Evolutionary conservation across 2,113 vertebrate species (phyloP).

Genomic region (Lampris incognitus): DNA sequence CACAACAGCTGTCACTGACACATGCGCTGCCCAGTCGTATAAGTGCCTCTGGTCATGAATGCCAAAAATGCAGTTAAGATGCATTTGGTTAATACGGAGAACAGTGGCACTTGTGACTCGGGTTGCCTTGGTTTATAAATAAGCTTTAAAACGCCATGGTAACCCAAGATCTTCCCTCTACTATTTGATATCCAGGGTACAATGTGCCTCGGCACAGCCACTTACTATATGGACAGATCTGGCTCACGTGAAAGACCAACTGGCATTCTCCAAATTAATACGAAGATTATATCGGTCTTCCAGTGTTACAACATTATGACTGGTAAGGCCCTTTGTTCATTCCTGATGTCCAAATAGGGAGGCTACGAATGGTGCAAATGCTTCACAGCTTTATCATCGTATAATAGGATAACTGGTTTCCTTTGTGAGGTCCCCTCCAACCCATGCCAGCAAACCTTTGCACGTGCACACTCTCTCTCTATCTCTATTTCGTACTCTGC

Average conservation of each 20-base stretch:
- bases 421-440: neutral
- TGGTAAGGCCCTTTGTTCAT: constrained; percentile 14
- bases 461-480: neutral
- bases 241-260: neutral
- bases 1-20: constrained; percentile 87
- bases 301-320: constrained; percentile 4
- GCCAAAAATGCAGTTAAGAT: constrained; percentile 75
- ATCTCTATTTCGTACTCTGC: neutral
- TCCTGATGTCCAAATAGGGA: constrained; percentile 1
- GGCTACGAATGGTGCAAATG: neutral
- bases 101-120: constrained; percentile 59
- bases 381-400: neutral
- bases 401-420: neutral
- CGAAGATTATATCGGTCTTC: too few relatives aligned
- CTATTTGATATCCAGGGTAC: constrained; percentile 36
- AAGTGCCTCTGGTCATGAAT: constrained; percentile 68
- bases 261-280: neutral
- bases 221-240: constrained; percentile 26
- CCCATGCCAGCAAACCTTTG: constrained; percentile 12
- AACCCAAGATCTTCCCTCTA: constrained; percentile 61
- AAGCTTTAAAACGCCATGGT: constrained; percentile 50
- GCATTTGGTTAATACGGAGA: constrained; percentile 70
- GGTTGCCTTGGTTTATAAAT: constrained; percentile 70
- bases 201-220: neutral
- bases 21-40: constrained; percentile 64